Conservation (phyloP, 2,888 invertebrate genomes). For the Villa cingulata region DNA sequence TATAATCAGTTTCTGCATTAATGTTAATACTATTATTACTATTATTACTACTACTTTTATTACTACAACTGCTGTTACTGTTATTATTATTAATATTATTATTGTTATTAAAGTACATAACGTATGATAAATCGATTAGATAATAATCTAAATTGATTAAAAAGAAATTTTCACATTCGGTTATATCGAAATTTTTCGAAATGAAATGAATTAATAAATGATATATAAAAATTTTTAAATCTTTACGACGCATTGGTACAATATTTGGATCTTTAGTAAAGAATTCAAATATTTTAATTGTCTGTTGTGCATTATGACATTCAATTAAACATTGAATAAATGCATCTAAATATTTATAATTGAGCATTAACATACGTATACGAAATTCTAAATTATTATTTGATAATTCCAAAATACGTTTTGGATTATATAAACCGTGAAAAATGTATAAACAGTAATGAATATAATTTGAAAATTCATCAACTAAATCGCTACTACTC, state of each 20-base stretch:
- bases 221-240: constrained; percentile 35
- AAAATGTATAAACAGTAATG: constrained; percentile 36
- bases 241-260: constrained; percentile 32
- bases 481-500: not conserved
- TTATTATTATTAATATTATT: constrained; percentile 20
- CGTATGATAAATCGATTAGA: constrained; percentile 32
- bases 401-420: constrained; percentile 28
- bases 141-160: constrained; percentile 34
- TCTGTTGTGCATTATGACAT: constrained; percentile 25
- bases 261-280: constrained; percentile 36
- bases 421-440: constrained; percentile 34
- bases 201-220: constrained; percentile 32
- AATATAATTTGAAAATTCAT: constrained; percentile 23
- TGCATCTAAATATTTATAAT: constrained; percentile 34
- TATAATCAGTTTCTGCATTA: constrained; percentile 14
- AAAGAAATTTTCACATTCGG: constrained; percentile 33
- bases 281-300: constrained; percentile 35
- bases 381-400: constrained; percentile 30
- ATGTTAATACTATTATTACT: too few species aligned
- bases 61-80: too few species aligned
- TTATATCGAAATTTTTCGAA: constrained; percentile 27
- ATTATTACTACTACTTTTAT: too few species aligned
- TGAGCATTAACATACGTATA: constrained; percentile 33
- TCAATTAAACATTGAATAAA: constrained; percentile 30
- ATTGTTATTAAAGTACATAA: constrained; percentile 35